Evolutionary conservation across 2,888 invertebrate genomes (phyloP).

Genomic region (Drosophila kuntzei): DNA sequence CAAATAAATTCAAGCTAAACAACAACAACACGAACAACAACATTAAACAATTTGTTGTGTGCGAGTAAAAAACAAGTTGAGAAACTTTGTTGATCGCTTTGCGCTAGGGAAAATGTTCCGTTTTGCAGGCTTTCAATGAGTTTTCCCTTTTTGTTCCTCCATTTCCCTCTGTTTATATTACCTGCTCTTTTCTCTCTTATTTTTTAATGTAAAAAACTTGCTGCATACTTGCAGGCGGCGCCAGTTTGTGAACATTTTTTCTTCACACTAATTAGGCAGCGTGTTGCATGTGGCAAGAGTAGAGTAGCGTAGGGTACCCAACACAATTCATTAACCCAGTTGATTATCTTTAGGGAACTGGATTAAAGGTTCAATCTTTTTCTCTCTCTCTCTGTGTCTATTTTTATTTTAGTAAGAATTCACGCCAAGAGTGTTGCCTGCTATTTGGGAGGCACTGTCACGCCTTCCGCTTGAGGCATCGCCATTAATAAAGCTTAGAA

Average conservation of each 20-base stretch:
- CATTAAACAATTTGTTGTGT: slow-evolving; percentile 50
- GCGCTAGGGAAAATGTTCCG: slow-evolving; percentile 41
- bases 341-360: neutral
- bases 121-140: slow-evolving; percentile 49
- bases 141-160: slow-evolving; percentile 17
- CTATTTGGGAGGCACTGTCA: slow-evolving; percentile 7
- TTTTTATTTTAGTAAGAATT: neutral
- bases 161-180: neutral
- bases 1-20: slow-evolving; percentile 46
- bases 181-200: slow-evolving; percentile 8
- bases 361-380: neutral
- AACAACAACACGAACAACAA: slow-evolving; percentile 23
- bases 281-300: slow-evolving; percentile 14
- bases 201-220: slow-evolving; percentile 58
- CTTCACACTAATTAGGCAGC: slow-evolving; percentile 41
- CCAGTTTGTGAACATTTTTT: slow-evolving; percentile 29
- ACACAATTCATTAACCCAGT: slow-evolving; percentile 1
- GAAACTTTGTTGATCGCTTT: slow-evolving; percentile 54
- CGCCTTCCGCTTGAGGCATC: neutral
- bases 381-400: neutral
- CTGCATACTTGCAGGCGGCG: slow-evolving; percentile 58
- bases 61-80: slow-evolving; percentile 39
- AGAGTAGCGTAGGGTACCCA: neutral
- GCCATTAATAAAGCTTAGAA: slow-evolving; percentile 64
- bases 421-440: slow-evolving; percentile 17